Evolutionary conservation across 2,797 vertebrate species (phyloP).

Genomic region (Holocentrus rufus): DNA sequence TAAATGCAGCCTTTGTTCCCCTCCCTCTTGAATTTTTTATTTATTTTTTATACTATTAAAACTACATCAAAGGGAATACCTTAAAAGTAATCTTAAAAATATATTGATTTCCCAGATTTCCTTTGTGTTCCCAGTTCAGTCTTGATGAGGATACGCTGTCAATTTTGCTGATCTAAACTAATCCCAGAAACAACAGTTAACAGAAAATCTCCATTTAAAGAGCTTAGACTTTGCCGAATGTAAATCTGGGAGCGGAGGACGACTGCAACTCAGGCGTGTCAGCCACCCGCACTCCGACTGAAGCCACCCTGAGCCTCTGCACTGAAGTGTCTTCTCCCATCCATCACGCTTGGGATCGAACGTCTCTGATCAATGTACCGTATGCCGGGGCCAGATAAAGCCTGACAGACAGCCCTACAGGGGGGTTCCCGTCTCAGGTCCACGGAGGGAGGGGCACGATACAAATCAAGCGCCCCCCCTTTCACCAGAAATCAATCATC

Average conservation of each 20-base stretch:
- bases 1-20: too few species aligned
- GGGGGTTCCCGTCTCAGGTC: slow-evolving; percentile 51
- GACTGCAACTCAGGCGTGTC: slow-evolving; percentile 44
- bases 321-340: slow-evolving; percentile 64
- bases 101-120: slow-evolving; percentile 18
- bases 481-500: slow-evolving; percentile 65
- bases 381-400: slow-evolving; percentile 49
- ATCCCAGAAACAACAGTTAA: slow-evolving; percentile 24
- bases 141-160: slow-evolving; percentile 25
- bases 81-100: background rate
- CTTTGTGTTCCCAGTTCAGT: background rate
- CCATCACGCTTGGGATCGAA: slow-evolving; percentile 67
- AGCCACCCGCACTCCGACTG: slow-evolving; percentile 36
- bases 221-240: slow-evolving; percentile 21
- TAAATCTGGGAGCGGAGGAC: slow-evolving; percentile 30
- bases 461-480: slow-evolving; percentile 48
- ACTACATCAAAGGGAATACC: background rate
- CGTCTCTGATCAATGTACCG: slow-evolving; percentile 63
- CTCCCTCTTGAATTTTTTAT: background rate
- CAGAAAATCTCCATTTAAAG: slow-evolving; percentile 24
- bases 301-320: slow-evolving; percentile 48
- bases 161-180: slow-evolving; percentile 24
- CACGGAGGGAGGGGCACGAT: slow-evolving; percentile 31
- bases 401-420: slow-evolving; percentile 65
- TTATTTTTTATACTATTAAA: background rate